These are phyloP conservation scores for Drosophila cardini DNA, from an alignment of 1,140 invertebrate species.

Conservation along the genomic window DNA sequence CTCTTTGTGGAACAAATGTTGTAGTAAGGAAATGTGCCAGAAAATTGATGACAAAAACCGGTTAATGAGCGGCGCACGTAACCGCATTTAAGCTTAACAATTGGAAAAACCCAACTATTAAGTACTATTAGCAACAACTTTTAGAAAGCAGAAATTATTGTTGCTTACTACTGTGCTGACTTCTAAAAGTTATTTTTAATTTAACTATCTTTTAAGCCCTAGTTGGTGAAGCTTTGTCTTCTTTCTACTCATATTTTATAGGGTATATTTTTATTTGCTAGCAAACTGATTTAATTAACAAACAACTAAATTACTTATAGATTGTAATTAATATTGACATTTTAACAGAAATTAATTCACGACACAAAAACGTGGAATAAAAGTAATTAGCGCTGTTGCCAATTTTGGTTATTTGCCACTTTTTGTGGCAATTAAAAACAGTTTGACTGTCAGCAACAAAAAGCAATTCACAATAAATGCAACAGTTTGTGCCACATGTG, in stretches of 20 bases:
- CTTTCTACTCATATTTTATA: no score
- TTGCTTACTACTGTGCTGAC: background rate
- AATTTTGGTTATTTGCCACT: constrained; percentile 35
- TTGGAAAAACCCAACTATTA: background rate
- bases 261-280: no score
- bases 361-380: constrained; percentile 22
- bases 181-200: background rate
- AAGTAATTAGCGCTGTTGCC: constrained; percentile 60
- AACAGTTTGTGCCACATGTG: constrained; percentile 46
- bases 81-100: background rate
- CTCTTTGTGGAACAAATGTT: constrained; percentile 1
- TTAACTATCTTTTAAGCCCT: background rate
- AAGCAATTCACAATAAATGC: constrained; percentile 35
- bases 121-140: constrained; percentile 7
- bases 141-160: constrained; percentile 5
- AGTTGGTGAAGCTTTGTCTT: no score
- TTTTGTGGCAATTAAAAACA: constrained; percentile 63
- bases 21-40: constrained; percentile 20
- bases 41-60: constrained; percentile 9
- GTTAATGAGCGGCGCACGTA: constrained; percentile 15
- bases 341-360: constrained; percentile 23
- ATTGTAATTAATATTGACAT: constrained; percentile 27
- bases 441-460: constrained; percentile 37
- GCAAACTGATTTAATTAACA: background rate
- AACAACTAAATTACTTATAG: background rate